phyloP scores from a whole-genome alignment of 2,888 invertebrate species.

The Barypeithes pellucidus region DNA sequence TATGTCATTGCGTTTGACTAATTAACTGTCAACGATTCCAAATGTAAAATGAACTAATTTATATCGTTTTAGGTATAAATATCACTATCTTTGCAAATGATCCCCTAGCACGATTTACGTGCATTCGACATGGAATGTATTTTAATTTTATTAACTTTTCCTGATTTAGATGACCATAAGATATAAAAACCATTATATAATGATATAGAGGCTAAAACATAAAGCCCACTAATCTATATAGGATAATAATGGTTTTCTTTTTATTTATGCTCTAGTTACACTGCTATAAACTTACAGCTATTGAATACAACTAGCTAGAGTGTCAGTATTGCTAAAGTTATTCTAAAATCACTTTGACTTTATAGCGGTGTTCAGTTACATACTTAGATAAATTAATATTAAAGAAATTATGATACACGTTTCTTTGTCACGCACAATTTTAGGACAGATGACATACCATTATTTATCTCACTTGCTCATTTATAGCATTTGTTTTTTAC shows the following conservation, averaged over 20 bases:
- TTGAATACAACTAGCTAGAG: too few species aligned
- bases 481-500: too few species aligned
- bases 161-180: conserved; percentile 4
- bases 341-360: too few species aligned
- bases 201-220: neutral
- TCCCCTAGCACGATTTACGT: neutral
- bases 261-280: too few species aligned
- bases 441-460: too few species aligned
- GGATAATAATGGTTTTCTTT: neutral
- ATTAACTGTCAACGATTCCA: neutral
- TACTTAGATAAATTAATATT: too few species aligned
- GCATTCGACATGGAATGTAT: conserved; percentile 38
- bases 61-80: conserved; percentile 21
- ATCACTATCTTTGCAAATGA: neutral
- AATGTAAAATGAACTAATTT: neutral
- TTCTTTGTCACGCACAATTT: too few species aligned
- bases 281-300: too few species aligned
- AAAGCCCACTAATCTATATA: neutral
- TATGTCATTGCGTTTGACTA: neutral
- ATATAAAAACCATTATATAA: neutral
- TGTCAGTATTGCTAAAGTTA: too few species aligned
- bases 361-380: too few species aligned
- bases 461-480: too few species aligned
- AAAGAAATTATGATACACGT: too few species aligned
- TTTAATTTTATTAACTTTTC: conserved; percentile 30